These are phyloP conservation scores for Danio aesculapii DNA, from an alignment of 2,797 vertebrate genomes.

Conservation along the genomic window DNA sequence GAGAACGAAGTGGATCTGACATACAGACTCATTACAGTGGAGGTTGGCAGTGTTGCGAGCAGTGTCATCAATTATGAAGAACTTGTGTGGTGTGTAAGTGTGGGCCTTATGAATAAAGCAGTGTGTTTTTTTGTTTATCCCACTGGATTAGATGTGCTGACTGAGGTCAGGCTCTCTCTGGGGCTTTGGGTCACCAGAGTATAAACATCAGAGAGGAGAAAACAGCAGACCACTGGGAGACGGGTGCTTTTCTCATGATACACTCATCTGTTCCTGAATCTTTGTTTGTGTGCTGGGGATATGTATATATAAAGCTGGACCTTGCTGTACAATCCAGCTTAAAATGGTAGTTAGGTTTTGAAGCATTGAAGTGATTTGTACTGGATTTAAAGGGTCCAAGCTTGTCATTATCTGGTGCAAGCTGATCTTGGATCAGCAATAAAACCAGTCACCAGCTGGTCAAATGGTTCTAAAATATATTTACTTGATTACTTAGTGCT, in stretches of 20 bases:
- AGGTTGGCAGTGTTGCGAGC: constrained; percentile 47
- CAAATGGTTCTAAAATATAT: background rate
- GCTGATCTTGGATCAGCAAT: too few species aligned
- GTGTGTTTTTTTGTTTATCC: constrained; percentile 50
- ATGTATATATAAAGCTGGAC: background rate
- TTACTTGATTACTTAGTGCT: too few species aligned
- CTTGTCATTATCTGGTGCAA: background rate
- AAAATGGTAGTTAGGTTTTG: background rate
- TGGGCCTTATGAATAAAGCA: constrained; percentile 56
- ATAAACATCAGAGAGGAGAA: constrained; percentile 55
- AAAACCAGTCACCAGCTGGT: background rate
- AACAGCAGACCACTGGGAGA: constrained; percentile 21
- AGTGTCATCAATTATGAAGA: constrained; percentile 61
- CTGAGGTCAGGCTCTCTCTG: constrained; percentile 44
- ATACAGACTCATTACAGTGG: constrained; percentile 54
- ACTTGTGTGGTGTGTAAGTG: constrained; percentile 56
- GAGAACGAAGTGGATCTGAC: constrained; percentile 49
- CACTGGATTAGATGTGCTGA: constrained; percentile 52
- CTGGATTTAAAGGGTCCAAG: constrained; percentile 17
- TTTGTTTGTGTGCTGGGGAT: background rate
- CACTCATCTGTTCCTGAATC: background rate
- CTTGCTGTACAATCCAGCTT: background rate
- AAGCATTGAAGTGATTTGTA: background rate
- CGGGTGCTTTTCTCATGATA: constrained; percentile 19
- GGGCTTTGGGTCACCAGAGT: constrained; percentile 52